Evolutionary conservation across 1,140 invertebrate species (phyloP).

Genomic region (Pemphigus obesinymphae): DNA sequence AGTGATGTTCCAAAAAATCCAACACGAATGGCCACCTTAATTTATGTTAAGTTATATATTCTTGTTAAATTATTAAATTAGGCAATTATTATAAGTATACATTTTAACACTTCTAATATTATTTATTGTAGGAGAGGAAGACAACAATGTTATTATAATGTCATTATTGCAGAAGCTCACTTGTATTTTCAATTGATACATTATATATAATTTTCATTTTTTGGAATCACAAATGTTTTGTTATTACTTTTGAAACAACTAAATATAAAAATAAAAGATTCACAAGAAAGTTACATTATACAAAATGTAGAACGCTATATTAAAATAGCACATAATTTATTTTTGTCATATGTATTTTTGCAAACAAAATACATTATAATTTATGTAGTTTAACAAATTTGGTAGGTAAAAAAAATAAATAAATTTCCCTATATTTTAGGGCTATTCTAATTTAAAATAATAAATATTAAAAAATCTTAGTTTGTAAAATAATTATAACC

Average conservation of each 20-base stretch:
- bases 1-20: too few species aligned
- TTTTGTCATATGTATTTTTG: constrained; percentile 14
- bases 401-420: constrained; percentile 41
- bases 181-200: constrained; percentile 9
- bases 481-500: constrained; percentile 37
- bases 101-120: too few species aligned
- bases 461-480: constrained; percentile 38
- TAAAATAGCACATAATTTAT: constrained; percentile 30
- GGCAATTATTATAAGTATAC: too few species aligned
- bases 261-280: constrained; percentile 12
- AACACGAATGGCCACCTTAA: too few species aligned
- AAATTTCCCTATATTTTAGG: not conserved
- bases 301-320: not conserved
- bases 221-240: constrained; percentile 17
- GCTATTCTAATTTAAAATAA: constrained; percentile 32
- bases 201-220: constrained; percentile 7
- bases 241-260: constrained; percentile 1
- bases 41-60: too few species aligned
- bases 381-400: constrained; percentile 29
- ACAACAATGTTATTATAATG: too few species aligned
- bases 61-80: too few species aligned
- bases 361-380: constrained; percentile 12
- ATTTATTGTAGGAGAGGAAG: too few species aligned
- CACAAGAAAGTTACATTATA: constrained; percentile 8
- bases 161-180: too few species aligned